Conservation (phyloP, 2,113 vertebrate species). For the Oxyruncus cristatus region DNA sequence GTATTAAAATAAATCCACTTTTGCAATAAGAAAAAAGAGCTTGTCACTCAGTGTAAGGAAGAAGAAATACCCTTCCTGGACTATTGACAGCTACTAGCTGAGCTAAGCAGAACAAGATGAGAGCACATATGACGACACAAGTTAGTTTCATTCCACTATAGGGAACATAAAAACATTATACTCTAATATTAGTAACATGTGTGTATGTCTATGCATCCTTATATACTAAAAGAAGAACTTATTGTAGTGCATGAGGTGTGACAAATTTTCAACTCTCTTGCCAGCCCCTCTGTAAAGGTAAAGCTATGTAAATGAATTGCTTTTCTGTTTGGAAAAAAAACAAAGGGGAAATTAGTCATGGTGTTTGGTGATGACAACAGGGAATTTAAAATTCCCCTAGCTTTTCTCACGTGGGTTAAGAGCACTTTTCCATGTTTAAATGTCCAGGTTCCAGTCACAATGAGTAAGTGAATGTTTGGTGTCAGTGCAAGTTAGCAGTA, state of each 20-base stretch:
- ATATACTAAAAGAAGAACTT: not conserved
- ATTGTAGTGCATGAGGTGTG: not conserved
- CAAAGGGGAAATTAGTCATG: not conserved
- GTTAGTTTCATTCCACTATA: not conserved
- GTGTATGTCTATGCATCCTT: not conserved
- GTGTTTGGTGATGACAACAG: not conserved
- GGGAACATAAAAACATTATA: not conserved
- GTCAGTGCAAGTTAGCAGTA: not conserved
- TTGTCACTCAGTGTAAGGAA: not conserved
- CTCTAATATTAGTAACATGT: not conserved
- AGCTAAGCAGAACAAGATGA: not conserved
- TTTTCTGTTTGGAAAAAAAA: not conserved
- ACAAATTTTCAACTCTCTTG: not conserved
- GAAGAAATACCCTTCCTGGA: not conserved
- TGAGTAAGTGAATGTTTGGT: not conserved
- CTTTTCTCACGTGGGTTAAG: not conserved
- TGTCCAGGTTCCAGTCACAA: not conserved
- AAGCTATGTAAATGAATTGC: not conserved
- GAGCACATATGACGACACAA: not conserved
- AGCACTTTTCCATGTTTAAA: not conserved
- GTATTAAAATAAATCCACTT: not conserved
- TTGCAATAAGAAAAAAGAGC: not conserved
- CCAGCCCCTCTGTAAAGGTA: not conserved
- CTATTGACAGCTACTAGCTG: not conserved
- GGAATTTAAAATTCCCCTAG: accelerated